Evolutionary conservation across 2,888 invertebrate species (phyloP).

Genomic region (Eumerus sabulonum): DNA sequence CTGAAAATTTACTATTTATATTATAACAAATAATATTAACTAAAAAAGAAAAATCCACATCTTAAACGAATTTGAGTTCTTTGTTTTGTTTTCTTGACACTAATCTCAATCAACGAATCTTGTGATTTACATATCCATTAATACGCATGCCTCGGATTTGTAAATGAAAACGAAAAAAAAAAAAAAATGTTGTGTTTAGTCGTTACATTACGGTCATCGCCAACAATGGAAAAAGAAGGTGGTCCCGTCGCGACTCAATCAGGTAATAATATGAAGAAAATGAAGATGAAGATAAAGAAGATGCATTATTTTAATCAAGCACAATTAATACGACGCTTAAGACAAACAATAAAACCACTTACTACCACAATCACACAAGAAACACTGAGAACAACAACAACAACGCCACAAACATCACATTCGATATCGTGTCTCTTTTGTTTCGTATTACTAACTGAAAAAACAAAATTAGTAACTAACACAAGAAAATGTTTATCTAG

Average conservation of each 20-base stretch:
- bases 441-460: constrained; percentile 28
- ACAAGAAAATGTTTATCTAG: neutral
- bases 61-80: constrained; percentile 5
- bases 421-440: constrained; percentile 14
- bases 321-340: no score
- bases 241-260: constrained; percentile 55
- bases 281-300: neutral
- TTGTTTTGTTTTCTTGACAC: constrained; percentile 32
- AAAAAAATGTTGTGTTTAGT: constrained; percentile 36
- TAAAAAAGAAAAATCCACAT: no score
- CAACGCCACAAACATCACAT: constrained; percentile 13
- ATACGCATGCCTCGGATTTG: constrained; percentile 60
- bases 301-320: neutral
- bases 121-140: constrained; percentile 41
- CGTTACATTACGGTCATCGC: constrained; percentile 56
- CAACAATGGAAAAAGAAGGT: constrained; percentile 63
- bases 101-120: constrained; percentile 40
- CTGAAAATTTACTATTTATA: constrained; percentile 17
- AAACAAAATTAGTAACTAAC: neutral
- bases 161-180: constrained; percentile 21
- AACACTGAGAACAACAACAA: neutral
- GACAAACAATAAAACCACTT: no score
- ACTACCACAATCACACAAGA: no score
- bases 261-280: constrained; percentile 50
- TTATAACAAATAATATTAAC: constrained; percentile 6